Evolutionary conservation across 2,888 invertebrate species (phyloP).

Genomic region (Dilophus febrilis): DNA sequence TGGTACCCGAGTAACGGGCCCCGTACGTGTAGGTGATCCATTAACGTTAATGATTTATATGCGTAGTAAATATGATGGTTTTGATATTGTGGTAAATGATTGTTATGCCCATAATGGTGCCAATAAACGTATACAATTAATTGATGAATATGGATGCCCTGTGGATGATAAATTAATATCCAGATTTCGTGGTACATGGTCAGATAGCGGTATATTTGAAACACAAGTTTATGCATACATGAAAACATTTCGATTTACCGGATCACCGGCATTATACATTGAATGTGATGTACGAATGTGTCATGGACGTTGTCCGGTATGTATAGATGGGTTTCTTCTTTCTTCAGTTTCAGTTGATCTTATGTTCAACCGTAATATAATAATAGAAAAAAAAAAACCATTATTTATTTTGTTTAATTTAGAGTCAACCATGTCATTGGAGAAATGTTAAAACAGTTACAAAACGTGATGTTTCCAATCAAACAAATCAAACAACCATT

Average conservation of each 20-base stretch:
- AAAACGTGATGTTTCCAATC: conserved; percentile 46
- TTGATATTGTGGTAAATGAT: conserved; percentile 87
- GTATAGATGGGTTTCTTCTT: conserved; percentile 17
- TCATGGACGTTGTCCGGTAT: conserved; percentile 84
- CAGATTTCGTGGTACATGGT: conserved; percentile 84
- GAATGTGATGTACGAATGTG: conserved; percentile 94
- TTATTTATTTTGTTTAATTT: no score
- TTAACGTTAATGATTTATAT: conserved; percentile 83
- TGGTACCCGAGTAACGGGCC: conserved; percentile 71
- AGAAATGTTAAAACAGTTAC: conserved; percentile 67
- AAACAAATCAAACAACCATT: conserved; percentile 29
- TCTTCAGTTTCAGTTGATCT: no score
- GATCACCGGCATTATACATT: conserved; percentile 83
- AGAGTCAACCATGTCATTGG: conserved; percentile 91
- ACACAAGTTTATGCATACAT: conserved; percentile 89
- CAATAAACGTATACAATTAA: conserved; percentile 76
- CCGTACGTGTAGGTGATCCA: conserved; percentile 83
- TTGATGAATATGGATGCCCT: conserved; percentile 84
- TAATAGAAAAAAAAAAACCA: no score
- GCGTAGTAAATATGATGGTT: conserved; percentile 89
- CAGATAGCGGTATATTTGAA: conserved; percentile 75
- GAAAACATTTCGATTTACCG: conserved; percentile 80
- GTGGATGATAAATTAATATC: conserved; percentile 87
- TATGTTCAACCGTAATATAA: no score
- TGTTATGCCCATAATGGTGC: conserved; percentile 90